Conservation (phyloP, 2,797 vertebrate genomes). For the Vespertilio murinus region DNA sequence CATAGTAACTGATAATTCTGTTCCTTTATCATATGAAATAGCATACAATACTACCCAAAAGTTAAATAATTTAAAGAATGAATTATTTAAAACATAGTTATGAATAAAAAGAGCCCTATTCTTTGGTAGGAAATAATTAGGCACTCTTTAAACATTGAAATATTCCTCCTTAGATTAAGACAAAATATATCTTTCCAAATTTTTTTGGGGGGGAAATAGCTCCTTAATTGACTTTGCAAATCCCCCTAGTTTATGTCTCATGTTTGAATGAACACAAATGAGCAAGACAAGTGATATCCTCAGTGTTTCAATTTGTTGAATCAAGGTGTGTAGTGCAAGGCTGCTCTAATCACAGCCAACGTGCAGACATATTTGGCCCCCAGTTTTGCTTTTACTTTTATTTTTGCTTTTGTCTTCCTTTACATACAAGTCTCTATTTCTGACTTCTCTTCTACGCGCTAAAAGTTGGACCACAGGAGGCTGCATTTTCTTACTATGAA, state of each 20-base stretch:
- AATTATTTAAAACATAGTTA: neutral
- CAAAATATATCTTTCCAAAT: neutral
- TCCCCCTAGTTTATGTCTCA: neutral
- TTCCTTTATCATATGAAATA: neutral
- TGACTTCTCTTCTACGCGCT: neutral
- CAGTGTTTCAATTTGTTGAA: neutral
- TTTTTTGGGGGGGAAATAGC: neutral
- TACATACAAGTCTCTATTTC: neutral
- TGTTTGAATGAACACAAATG: neutral
- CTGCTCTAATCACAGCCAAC: neutral
- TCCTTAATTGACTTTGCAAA: neutral
- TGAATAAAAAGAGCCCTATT: neutral
- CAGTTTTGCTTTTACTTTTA: neutral
- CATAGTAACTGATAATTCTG: neutral
- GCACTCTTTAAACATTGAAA: neutral
- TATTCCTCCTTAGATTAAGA: neutral
- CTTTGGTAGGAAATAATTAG: conserved; percentile 9
- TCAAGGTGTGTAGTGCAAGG: neutral
- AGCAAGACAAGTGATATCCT: neutral
- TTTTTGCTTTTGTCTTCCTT: neutral
- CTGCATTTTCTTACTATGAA: neutral
- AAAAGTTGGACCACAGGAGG: neutral
- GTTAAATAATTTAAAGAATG: neutral
- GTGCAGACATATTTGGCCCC: neutral
- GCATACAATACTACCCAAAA: neutral